These are phyloP conservation scores for Melinaea menophilus DNA, from an alignment of 2,888 invertebrate genomes.

Conservation along the genomic window DNA sequence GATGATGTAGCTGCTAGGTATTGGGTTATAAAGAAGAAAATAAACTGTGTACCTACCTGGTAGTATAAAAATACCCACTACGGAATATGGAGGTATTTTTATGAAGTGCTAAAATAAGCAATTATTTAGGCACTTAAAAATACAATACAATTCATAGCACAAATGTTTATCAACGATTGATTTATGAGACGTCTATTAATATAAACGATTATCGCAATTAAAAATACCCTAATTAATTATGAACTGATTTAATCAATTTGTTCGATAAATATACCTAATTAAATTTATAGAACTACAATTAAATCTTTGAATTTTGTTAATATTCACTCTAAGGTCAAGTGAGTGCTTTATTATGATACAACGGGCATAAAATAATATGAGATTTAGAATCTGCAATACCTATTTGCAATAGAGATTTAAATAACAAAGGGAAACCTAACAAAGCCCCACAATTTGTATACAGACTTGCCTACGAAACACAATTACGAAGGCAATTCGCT, in stretches of 20 bases:
- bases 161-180: too few relatives aligned
- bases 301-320: too few relatives aligned
- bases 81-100: too few relatives aligned
- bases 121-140: too few relatives aligned
- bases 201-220: not conserved
- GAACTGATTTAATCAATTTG: not conserved
- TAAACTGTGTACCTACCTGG: too few relatives aligned
- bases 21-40: too few relatives aligned
- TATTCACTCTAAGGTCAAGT: too few relatives aligned
- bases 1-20: too few relatives aligned
- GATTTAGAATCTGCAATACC: constrained; percentile 29
- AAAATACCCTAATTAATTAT: not conserved
- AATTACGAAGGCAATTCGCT: constrained; percentile 72
- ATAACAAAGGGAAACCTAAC: constrained; percentile 59
- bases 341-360: not conserved
- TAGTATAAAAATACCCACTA: too few relatives aligned
- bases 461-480: constrained; percentile 73
- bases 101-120: too few relatives aligned
- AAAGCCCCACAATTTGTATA: constrained; percentile 55
- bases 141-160: not conserved
- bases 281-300: not conserved
- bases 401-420: constrained; percentile 49
- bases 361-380: not conserved
- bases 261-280: not conserved
- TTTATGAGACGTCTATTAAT: too few relatives aligned